A percentile compares a stretch with the other conserved stretches of the same genome.
Evolutionary conservation across 2,888 invertebrate genomes (phyloP).

Genomic region (Protonemura montana): DNA sequence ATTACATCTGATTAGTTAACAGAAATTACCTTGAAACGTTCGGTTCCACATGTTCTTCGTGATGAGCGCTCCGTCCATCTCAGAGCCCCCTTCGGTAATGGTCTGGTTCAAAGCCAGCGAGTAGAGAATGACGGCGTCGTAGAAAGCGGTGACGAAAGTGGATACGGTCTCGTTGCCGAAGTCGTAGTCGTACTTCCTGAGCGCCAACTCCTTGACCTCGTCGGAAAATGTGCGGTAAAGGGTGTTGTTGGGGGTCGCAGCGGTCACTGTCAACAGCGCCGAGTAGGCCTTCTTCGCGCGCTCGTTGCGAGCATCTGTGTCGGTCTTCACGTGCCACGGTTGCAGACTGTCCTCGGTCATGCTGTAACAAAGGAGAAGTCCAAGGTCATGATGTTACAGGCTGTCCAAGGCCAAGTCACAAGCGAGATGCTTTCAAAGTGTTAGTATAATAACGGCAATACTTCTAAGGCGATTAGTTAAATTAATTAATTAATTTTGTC

Average conservation of each 20-base stretch:
- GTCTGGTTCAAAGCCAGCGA: conserved; percentile 91
- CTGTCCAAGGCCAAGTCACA: too few relatives aligned
- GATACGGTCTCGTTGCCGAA: conserved; percentile 83
- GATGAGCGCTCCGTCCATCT: conserved; percentile 83
- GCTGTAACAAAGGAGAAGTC: conserved; percentile 59
- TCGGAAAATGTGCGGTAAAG: conserved; percentile 76
- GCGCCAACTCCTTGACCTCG: conserved; percentile 71
- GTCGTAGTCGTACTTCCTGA: conserved; percentile 74
- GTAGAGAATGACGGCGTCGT: conserved; percentile 94
- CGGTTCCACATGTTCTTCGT: conserved; percentile 86
- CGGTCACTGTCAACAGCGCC: conserved; percentile 87
- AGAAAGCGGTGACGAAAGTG: conserved; percentile 93
- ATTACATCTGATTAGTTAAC: too few relatives aligned
- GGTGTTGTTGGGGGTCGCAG: conserved; percentile 79
- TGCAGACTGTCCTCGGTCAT: conserved; percentile 69
- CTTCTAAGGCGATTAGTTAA: too few relatives aligned
- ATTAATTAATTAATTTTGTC: too few relatives aligned
- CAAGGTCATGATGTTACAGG: too few relatives aligned
- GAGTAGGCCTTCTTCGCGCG: conserved; percentile 86
- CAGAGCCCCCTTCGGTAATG: conserved; percentile 58
- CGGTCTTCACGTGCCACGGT: conserved; percentile 87
- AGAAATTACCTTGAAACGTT: conserved; percentile 76
- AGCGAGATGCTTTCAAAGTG: too few relatives aligned
- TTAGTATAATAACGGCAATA: too few relatives aligned
- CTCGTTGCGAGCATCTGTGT: conserved; percentile 81